Evolutionary conservation across 1,140 invertebrate genomes (phyloP), one percentile per base, ranked within the genome.

Genomic region (Contarinia nasturtii): DNA sequence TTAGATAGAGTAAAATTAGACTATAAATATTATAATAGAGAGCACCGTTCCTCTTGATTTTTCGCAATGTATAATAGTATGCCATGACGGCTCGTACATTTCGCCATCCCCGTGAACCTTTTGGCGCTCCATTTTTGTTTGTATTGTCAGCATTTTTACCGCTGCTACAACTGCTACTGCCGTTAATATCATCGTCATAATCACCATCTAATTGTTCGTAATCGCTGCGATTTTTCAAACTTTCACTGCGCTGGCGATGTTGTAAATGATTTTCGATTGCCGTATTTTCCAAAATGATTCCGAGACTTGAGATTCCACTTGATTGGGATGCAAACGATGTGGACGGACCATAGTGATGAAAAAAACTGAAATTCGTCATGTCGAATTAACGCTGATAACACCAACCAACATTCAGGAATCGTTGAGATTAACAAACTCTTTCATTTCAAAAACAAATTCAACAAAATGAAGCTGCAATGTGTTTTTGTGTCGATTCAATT

Each of bases 1-100:
- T 27, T 10, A 27, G 27, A 27, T 3, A 27, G 27, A 5, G 27
- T 27, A 27, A 3, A 27, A 27, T 27, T 27, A 27, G 27, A 27
- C 27, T 27, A 27, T 5, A 27, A n/a, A 5, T 5, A 27, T 27
- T 3, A 27, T 27, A 27, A 27, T 40, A 18, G 14, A 40, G 14
- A 40, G 52, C 53, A 60, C 57, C 63, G 56, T 75, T 85, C 82
- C 82, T 86, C 79, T 85, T 85, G 68, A 86, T 86, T 70, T 82
- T 82, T 67, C 83, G 76, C 57, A 86, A 75, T 54, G 81, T 79
- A 68, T 81, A 80, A 73, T 86, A 86, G 70, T 84, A 82, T 55
- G 82, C 80, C 80, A 86, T 82, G 55, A 85, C 82, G 54, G 82
- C 82, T 58, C 80, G 72, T 50, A 86, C 72, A 67, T 84, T 84